Percentiles rank a stretch among this genome's conserved stretches.
Conservation (phyloP, 2,888 invertebrate species). For the Orthosia gracilis region DNA sequence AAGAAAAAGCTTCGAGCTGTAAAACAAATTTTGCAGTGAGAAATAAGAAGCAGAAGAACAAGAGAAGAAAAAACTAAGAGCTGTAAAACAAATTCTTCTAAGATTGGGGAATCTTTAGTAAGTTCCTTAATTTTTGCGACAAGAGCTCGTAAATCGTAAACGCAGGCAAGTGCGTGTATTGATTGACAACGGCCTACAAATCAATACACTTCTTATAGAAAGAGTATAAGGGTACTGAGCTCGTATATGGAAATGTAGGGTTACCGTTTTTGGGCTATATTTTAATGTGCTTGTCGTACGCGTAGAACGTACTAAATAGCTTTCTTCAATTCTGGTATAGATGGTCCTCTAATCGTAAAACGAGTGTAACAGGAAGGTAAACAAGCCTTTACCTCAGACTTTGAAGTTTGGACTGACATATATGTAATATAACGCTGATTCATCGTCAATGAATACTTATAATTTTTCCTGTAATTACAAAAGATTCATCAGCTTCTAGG, state of each 20-base stretch:
- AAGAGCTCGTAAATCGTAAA: neutral
- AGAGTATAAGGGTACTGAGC: neutral
- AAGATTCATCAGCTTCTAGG: neutral
- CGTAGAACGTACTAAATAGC: neutral
- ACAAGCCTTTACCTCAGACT: neutral
- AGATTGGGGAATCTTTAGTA: neutral
- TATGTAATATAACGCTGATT: neutral
- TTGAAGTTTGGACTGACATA: slow-evolving; percentile 1
- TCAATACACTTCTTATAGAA: neutral
- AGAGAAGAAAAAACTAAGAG: neutral
- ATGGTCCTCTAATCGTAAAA: neutral
- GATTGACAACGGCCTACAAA: slow-evolving; percentile 1
- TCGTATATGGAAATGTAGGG: neutral
- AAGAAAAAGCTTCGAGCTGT: no score
- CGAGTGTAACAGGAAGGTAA: neutral
- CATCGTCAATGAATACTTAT: neutral
- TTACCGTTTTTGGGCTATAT: neutral
- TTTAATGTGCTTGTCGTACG: neutral
- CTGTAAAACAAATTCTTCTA: neutral
- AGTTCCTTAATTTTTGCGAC: neutral
- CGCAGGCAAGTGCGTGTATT: neutral
- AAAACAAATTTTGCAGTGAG: neutral
- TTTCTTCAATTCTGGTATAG: neutral
- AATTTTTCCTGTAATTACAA: neutral
- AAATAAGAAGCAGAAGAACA: neutral